Conservation (phyloP, 2,797 vertebrate species). For the Esox masquinongy region DNA sequence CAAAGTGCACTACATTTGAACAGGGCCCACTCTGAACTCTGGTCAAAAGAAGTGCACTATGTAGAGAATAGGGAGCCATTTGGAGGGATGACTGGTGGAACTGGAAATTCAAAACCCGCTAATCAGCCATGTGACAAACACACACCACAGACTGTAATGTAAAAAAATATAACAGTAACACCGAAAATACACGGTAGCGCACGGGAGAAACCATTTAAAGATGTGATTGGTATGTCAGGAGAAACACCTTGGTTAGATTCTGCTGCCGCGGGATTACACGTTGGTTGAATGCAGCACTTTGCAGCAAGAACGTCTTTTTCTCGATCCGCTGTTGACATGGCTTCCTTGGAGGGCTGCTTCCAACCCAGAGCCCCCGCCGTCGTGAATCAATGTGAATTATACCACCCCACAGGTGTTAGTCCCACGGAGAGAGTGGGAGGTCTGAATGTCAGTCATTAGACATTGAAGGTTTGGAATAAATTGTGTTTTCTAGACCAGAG, state of each 20-base stretch:
- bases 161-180: not conserved
- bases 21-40: not conserved
- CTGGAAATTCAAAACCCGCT: conserved; percentile 45
- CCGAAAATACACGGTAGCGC: not conserved
- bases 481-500: not conserved
- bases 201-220: not conserved
- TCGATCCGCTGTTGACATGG: not conserved
- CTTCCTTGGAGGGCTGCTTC: not conserved
- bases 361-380: not conserved
- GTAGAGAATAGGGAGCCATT: not conserved
- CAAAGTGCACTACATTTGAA: not conserved
- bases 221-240: not conserved
- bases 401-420: not conserved
- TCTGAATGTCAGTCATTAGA: not conserved
- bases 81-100: not conserved
- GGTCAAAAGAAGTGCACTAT: not conserved
- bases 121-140: not conserved
- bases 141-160: not conserved
- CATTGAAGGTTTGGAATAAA: not conserved
- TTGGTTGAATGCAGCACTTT: not conserved
- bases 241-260: not conserved
- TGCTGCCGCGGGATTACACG: not conserved
- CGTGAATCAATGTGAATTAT: not conserved
- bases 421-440: not conserved
- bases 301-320: not conserved